phyloP scores from a whole-genome alignment of 2,888 invertebrate species.

The Sphaerophoria taeniata region DNA sequence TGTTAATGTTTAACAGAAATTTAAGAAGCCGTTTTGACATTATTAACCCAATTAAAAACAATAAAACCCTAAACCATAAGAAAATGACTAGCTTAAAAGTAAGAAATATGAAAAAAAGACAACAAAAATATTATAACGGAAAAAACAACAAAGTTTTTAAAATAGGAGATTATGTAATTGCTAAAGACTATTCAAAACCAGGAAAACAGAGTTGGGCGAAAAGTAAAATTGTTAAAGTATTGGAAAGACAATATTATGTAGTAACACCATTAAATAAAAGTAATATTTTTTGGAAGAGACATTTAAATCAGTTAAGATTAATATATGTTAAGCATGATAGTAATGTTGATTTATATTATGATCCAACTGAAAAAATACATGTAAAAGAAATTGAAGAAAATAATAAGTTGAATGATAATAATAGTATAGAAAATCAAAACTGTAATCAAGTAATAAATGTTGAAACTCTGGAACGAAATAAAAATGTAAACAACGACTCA shows the following conservation, averaged over 20 bases:
- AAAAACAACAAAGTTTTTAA: slow-evolving; percentile 12
- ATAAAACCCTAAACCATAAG: slow-evolving; percentile 13
- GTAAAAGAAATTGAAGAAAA: slow-evolving; percentile 2
- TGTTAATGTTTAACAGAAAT: slow-evolving; percentile 33
- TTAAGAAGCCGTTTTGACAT: slow-evolving; percentile 28
- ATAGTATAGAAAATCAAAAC: not conserved
- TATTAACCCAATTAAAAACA: slow-evolving; percentile 4
- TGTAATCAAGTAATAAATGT: not conserved
- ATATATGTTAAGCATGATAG: not conserved
- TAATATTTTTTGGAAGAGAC: not conserved
- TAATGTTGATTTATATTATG: slow-evolving; percentile 9
- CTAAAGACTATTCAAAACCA: slow-evolving; percentile 2
- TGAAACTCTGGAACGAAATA: not conserved
- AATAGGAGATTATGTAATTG: not conserved
- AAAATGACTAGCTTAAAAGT: not conserved
- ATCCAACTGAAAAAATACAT: not conserved
- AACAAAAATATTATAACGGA: slow-evolving; percentile 22
- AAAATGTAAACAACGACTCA: not conserved
- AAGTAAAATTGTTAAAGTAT: slow-evolving; percentile 15
- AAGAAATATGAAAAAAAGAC: not conserved
- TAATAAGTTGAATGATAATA: not conserved
- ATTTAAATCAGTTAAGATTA: not conserved
- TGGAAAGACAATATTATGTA: slow-evolving; percentile 1
- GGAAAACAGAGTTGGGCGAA: not conserved
- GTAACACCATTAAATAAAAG: not conserved